Conservation (phyloP, 2,888 invertebrate genomes). For the Trisateles emortualis region DNA sequence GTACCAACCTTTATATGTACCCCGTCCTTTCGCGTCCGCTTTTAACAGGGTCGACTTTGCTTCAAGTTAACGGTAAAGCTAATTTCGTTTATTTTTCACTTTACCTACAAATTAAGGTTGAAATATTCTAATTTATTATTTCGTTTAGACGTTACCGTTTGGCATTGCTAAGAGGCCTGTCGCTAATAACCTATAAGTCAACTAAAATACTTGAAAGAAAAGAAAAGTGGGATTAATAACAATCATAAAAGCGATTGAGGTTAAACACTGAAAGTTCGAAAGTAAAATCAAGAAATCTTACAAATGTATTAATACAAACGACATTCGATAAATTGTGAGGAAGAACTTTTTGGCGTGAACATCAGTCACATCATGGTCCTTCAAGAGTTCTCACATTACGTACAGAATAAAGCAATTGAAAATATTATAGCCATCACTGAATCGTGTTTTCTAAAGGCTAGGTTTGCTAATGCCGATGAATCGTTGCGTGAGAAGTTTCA, state of each 20-base stretch:
- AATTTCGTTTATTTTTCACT: conserved; percentile 69
- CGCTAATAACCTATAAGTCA: conserved; percentile 23
- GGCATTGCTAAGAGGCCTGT: conserved; percentile 30
- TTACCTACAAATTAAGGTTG: conserved; percentile 60
- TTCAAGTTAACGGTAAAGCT: conserved; percentile 57
- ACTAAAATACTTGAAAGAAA: conserved; percentile 15
- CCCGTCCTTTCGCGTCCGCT: conserved; percentile 40
- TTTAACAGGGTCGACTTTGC: conserved; percentile 48
- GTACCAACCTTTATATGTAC: conserved; percentile 35
- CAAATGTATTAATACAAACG: neutral
- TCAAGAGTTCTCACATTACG: conserved; percentile 15
- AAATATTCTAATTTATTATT: conserved; percentile 63
- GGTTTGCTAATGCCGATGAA: conserved; percentile 39
- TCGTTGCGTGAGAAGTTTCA: conserved; percentile 71
- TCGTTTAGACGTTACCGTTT: conserved; percentile 42
- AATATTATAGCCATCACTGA: conserved; percentile 17
- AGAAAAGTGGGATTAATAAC: conserved; percentile 38
- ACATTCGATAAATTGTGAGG: neutral
- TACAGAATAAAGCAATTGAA: conserved; percentile 44
- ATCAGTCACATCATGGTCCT: conserved; percentile 11
- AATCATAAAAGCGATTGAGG: conserved; percentile 17
- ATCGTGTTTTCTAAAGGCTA: conserved; percentile 28
- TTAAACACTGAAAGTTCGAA: neutral
- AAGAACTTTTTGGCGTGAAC: neutral
- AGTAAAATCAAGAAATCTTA: neutral